Evolutionary conservation across 2,113 vertebrate genomes (phyloP).

Genomic region (Eleginops maclovinus): DNA sequence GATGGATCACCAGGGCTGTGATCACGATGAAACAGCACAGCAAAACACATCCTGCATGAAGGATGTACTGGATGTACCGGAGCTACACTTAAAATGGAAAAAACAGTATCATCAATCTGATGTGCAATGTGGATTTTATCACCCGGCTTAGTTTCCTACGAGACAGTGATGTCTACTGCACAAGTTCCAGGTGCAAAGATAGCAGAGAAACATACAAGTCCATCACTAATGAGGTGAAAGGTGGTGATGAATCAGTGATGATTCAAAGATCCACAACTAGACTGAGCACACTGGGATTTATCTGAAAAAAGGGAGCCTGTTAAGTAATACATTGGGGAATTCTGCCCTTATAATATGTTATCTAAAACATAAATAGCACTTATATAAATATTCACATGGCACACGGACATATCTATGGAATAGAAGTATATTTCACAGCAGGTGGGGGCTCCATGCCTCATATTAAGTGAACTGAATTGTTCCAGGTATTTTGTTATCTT

Average conservation of each 20-base stretch:
- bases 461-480: neutral
- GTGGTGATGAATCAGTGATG: constrained; percentile 13
- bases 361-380: neutral
- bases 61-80: constrained; percentile 50
- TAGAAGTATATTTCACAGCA: constrained; percentile 3
- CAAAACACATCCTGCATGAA: constrained; percentile 58
- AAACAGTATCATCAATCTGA: constrained; percentile 47
- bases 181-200: neutral
- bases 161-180: constrained; percentile 1
- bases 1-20: constrained; percentile 53
- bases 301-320: neutral
- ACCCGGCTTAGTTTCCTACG: neutral
- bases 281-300: neutral
- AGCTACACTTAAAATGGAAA: constrained; percentile 36
- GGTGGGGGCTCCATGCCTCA: constrained; percentile 7
- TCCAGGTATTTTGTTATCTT: neutral
- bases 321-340: neutral
- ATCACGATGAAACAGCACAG: constrained; percentile 56
- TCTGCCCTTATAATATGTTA: neutral
- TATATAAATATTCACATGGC: neutral
- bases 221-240: constrained; percentile 2
- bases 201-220: neutral
- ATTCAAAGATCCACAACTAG: constrained; percentile 1
- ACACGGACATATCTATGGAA: neutral
- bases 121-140: constrained; percentile 20